These are phyloP conservation scores for Hydropsyche betteni DNA, from an alignment of 2,888 invertebrate genomes.

Conservation along the genomic window DNA sequence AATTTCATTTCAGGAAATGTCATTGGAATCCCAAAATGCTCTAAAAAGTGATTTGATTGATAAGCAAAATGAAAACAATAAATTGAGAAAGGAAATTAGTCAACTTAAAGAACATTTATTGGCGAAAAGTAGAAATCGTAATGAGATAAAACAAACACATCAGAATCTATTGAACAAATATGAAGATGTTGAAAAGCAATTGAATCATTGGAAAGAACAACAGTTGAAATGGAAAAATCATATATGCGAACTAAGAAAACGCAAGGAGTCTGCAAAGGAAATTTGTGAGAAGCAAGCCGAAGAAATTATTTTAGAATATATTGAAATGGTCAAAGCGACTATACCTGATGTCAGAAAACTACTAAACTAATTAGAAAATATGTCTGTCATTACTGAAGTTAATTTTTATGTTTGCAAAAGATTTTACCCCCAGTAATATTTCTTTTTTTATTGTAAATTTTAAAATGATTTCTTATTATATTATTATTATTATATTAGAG, in stretches of 20 bases:
- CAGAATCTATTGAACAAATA: neutral
- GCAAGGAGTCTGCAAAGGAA: conserved; percentile 38
- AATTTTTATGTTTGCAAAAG: too few species aligned
- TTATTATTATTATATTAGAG: too few species aligned
- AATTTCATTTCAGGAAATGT: too few species aligned
- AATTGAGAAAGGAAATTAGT: neutral
- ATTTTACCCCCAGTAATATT: too few species aligned
- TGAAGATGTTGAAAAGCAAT: conserved; percentile 19
- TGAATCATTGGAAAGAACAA: conserved; percentile 40
- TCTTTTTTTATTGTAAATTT: too few species aligned
- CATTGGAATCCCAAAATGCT: too few species aligned
- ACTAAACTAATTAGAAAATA: too few species aligned
- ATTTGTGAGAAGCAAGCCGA: conserved; percentile 37
- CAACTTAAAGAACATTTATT: neutral
- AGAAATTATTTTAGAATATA: conserved; percentile 35
- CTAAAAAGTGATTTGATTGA: neutral
- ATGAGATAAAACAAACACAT: neutral
- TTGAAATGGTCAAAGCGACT: conserved; percentile 18
- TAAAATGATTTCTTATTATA: too few species aligned
- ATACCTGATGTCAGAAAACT: conserved; percentile 1
- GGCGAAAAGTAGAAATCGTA: conserved; percentile 13
- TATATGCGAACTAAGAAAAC: conserved; percentile 39
- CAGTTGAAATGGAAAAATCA: conserved; percentile 43
- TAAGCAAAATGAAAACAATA: neutral
- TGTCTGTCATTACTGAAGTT: too few species aligned